Percentiles rank a stretch among this genome's conserved stretches.
Evolutionary conservation across 2,888 invertebrate genomes (phyloP).

Genomic region (Tenthredo mesomela): DNA sequence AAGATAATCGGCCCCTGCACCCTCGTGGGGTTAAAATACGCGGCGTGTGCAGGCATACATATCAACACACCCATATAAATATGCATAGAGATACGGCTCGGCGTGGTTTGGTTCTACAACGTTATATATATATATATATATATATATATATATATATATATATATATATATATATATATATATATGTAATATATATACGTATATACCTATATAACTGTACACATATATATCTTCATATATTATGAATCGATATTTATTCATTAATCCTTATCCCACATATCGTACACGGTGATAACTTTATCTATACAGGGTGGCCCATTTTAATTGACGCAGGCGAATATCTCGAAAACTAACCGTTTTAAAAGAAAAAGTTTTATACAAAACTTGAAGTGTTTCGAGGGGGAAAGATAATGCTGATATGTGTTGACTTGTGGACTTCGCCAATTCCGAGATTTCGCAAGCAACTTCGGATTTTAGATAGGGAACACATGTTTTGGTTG

Average conservation of each 20-base stretch:
- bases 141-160: neutral
- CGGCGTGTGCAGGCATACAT: slow-evolving; percentile 23
- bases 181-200: too few species aligned
- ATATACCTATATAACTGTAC: too few species aligned
- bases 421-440: too few species aligned
- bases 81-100: neutral
- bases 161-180: neutral
- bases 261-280: neutral
- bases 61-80: neutral
- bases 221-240: neutral
- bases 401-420: too few species aligned
- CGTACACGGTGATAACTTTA: neutral
- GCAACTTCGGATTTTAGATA: too few species aligned
- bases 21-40: slow-evolving; percentile 22
- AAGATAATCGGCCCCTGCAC: neutral
- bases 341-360: too few species aligned
- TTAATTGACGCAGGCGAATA: too few species aligned
- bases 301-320: too few species aligned
- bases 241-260: slow-evolving; percentile 32
- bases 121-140: neutral
- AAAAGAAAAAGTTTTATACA: too few species aligned
- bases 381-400: too few species aligned
- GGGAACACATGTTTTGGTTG: too few species aligned
- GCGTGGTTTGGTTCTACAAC: neutral
- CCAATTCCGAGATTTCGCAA: too few species aligned